Percentiles rank a stretch among this genome's conserved stretches.
Evolutionary conservation across 2,797 vertebrate species (phyloP).

Genomic region (Phrynocephalus vlangalii): DNA sequence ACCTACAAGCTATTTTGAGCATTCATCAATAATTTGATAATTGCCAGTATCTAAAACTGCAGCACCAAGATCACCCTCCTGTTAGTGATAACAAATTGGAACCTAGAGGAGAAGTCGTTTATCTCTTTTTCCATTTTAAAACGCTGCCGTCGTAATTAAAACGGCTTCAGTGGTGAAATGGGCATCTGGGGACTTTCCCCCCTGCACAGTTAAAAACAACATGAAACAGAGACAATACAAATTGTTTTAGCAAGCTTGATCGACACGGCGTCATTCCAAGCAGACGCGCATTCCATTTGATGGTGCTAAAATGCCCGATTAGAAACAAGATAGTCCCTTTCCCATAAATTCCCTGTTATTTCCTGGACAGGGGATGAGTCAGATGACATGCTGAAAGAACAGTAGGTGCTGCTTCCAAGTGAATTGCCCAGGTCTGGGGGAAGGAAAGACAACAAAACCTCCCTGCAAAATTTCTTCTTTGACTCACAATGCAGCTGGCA

Average conservation of each 20-base stretch:
- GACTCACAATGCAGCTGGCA: slow-evolving; percentile 23
- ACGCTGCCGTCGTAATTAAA: neutral
- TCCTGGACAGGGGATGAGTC: slow-evolving; percentile 21
- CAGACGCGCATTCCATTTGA: neutral
- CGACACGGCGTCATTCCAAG: neutral
- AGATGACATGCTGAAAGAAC: neutral
- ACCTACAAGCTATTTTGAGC: neutral
- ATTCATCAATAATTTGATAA: neutral
- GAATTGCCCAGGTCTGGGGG: neutral
- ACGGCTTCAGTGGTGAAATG: neutral
- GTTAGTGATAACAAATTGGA: neutral
- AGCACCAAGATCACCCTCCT: no score
- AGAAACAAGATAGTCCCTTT: rapidly evolving
- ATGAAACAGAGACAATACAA: neutral
- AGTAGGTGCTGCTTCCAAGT: neutral
- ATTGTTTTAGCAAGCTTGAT: slow-evolving; percentile 1
- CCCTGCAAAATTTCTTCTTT: neutral
- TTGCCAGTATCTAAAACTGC: neutral
- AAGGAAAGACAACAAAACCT: slow-evolving; percentile 9
- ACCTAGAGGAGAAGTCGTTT: no score
- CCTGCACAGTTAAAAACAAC: neutral
- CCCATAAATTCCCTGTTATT: slow-evolving; percentile 17
- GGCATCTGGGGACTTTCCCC: neutral
- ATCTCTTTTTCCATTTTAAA: neutral
- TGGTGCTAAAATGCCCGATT: neutral